phyloP scores from a whole-genome alignment of 2,113 vertebrate species.

The Rhinoptilus africanus region DNA sequence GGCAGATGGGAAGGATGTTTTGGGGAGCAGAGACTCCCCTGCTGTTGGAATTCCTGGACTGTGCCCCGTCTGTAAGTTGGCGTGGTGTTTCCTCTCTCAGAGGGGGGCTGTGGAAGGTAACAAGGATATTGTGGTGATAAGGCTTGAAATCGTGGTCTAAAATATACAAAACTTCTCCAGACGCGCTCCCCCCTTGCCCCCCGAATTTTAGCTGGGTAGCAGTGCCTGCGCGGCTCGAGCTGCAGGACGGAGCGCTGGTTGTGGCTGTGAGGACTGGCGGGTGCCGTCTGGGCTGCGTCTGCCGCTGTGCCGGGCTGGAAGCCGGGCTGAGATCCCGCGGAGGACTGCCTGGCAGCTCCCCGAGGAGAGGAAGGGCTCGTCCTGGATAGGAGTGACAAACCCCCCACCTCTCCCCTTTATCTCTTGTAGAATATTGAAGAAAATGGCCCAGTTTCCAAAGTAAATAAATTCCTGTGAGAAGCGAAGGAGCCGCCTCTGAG shows the following conservation, averaged over 20 bases:
- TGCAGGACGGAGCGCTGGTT: neutral
- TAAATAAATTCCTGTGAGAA: neutral
- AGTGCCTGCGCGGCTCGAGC: neutral
- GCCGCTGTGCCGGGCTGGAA: neutral
- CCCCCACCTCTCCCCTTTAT: neutral
- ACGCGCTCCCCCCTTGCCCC: too few species aligned
- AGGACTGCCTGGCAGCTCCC: neutral
- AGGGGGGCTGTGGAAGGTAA: neutral
- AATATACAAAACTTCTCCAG: neutral
- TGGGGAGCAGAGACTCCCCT: neutral
- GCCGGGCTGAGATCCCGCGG: neutral
- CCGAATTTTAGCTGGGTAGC: neutral
- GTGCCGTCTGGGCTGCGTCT: fast-evolving
- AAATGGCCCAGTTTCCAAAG: neutral
- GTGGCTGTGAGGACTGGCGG: neutral
- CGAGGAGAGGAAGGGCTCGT: neutral
- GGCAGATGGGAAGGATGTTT: neutral
- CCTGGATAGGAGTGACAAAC: neutral
- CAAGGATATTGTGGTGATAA: neutral
- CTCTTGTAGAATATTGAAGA: neutral
- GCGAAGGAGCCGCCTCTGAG: neutral
- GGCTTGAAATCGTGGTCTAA: neutral
- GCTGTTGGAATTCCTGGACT: neutral
- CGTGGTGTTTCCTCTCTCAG: neutral
- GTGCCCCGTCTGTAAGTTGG: neutral